Evolutionary conservation across 2,888 invertebrate genomes (phyloP), one percentile per base, ranked within the genome.

Genomic region (Clitarchus hookeri): DNA sequence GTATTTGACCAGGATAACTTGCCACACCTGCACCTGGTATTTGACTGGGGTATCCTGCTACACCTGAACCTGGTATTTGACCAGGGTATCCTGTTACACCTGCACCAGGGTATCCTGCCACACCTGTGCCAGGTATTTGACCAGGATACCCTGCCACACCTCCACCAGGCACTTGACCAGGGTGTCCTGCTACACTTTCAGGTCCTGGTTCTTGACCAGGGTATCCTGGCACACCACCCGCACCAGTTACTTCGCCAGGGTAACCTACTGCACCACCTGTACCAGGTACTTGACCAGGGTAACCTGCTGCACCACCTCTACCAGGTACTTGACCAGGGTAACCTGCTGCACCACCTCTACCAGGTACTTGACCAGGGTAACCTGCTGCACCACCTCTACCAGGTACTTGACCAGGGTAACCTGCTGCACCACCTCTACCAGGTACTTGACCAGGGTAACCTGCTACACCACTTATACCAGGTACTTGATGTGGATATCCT

Each of bases 281-380:
- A 0, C 25, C 85, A 65, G 83, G 83, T 53, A 44, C 36, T 44
- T 44, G n/a, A 9, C 86, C 65, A 83, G 82, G 82, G 6, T 48
- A 44, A 44, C 48, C 48, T 13, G 16, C n/a, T 78, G 85, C 79
- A 44, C 13, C 13, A 36, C 53, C 36, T 36, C 1, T 8, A 80
- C 78, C 86, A 84, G 88, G 89, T 27, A 89, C 88, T 44, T 86
- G 53, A 12, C 53, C 53, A 53, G 53, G 53, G 6, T 53, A 53
- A 6, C 78, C 44, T 23, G 36, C 12, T 8, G 25, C 85, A 79
- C 44, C 82, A 12, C 44, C 77, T 9, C n/a, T 25, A 78, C 85
- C 86, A 54, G 84, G 26, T 25, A 86, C 88, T 85, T 84, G 87
- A 44, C 87, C 86, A 44, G 87, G 27, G 48, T 77, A 77, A 54